Evolutionary conservation across 1,140 invertebrate species (phyloP), one percentile per base, ranked within the genome.

Genomic region (Magallana ariakensis): DNA sequence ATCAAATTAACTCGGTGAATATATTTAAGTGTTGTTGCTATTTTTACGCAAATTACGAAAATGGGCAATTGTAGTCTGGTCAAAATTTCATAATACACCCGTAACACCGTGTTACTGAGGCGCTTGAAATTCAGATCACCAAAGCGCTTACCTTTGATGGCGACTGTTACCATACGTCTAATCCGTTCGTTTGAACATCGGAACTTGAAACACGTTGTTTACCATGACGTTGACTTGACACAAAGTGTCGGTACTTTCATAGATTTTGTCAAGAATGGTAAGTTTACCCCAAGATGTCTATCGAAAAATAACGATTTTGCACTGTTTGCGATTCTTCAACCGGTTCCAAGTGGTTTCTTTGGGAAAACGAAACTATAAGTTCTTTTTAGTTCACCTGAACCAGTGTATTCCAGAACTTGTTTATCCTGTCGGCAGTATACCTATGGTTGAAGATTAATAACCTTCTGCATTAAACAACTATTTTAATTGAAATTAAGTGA

Each of bases 181-280:
- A 94, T 94, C 46, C 89, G 93, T 10, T 94, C 94, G 0, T 94
- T 94, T 88, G 91, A 93, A 84, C 92, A 94, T 83, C 87, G 91
- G 11, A 94, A 94, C 87, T 91, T 94, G 62, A 92, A 91, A 81
- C 93, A 92, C 33, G 57, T 94, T 11, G 92, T 94, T 19, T 70
- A 94, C 10, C 89, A 91, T 19, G 85, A 92, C 84, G 91, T 94
- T 1, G 83, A 88, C 60, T 85, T 92, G 19, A 55, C 81, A 4
- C 85, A 85, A 7, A 91, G 87, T 7, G 88, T 89, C 0, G 88
- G 90, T 8, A 83, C 90, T 19, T 90, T 94, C 10, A 91, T 46
- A 86, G 88, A 54, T 58, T 81, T 53, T 9, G 58, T 89, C 2
- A 84, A 70, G 11, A 84, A 89, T 15, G 88, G 88, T 89, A 70